Percentiles rank a stretch among this genome's conserved stretches.
These are phyloP conservation scores for Xiphias gladius DNA, from an alignment of 2,113 vertebrate genomes.

Conservation along the genomic window DNA sequence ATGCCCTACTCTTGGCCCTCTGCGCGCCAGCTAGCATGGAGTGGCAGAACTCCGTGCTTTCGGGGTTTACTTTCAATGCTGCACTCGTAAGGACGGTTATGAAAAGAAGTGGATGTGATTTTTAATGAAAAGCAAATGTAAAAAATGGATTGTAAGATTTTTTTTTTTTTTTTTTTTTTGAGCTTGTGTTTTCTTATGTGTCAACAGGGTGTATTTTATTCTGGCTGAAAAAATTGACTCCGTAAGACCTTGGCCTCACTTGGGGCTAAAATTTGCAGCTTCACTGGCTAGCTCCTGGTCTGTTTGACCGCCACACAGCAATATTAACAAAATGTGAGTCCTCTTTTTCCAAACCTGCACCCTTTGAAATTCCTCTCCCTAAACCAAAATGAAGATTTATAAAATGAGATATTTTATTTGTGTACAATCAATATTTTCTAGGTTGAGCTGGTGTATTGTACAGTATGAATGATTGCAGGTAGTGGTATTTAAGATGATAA, in stretches of 20 bases:
- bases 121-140: constrained; percentile 1
- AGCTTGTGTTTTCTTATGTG: constrained; percentile 4
- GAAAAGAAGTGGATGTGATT: background rate
- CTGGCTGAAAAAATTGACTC: background rate
- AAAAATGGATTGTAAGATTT: background rate
- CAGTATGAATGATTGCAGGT: constrained; percentile 77
- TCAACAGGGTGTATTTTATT: constrained; percentile 10
- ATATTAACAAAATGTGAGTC: constrained; percentile 71
- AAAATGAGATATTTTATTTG: constrained; percentile 76
- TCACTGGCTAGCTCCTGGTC: constrained; percentile 39
- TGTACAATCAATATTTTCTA: constrained; percentile 84
- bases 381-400: constrained; percentile 66
- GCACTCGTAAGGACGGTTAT: constrained; percentile 1
- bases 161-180: background rate
- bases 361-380: constrained; percentile 34
- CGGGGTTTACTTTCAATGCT: constrained; percentile 3
- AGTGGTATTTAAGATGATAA: constrained; percentile 76
- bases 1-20: constrained; percentile 38
- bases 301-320: constrained; percentile 58
- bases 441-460: constrained; percentile 75
- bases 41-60: constrained; percentile 5
- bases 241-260: background rate
- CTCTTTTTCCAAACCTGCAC: constrained; percentile 37
- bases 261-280: background rate
- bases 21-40: constrained; percentile 40